Conservation (phyloP, 2,797 vertebrate genomes). For the Potorous gilbertii region DNA sequence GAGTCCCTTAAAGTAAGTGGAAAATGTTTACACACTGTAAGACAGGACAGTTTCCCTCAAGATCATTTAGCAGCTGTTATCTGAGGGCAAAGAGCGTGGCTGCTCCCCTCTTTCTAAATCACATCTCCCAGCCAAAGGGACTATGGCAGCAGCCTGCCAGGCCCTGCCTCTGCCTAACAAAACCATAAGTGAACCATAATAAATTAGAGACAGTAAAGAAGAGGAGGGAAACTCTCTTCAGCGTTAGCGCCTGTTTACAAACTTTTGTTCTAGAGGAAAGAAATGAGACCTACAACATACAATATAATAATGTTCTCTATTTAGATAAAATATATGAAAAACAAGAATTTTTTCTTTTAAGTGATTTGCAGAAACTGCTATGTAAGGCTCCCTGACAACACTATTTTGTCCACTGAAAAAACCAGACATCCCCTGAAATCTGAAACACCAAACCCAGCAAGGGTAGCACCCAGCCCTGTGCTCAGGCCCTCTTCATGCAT, state of each 20-base stretch:
- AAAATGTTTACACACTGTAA: constrained; percentile 43
- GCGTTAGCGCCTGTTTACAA: neutral
- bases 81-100: neutral
- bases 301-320: neutral
- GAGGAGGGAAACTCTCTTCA: neutral
- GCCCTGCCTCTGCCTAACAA: neutral
- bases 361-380: neutral
- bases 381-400: neutral
- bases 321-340: neutral
- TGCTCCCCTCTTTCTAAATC: neutral
- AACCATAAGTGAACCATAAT: neutral
- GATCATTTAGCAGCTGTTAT: constrained; percentile 17
- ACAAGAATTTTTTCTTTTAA: neutral
- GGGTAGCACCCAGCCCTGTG: neutral
- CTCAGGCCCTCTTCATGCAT: neutral
- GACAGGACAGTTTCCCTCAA: neutral
- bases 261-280: too few relatives aligned
- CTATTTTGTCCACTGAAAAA: neutral
- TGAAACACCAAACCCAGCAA: neutral
- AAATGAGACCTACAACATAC: neutral
- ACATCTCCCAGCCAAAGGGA: neutral
- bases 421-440: neutral
- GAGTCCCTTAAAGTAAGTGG: constrained; percentile 84
- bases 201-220: neutral
- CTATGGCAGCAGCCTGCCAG: constrained; percentile 15